Percentiles rank a stretch among this genome's conserved stretches.
phyloP scores from a whole-genome alignment of 2,888 invertebrate genomes.

The Eucera pruinosa region DNA sequence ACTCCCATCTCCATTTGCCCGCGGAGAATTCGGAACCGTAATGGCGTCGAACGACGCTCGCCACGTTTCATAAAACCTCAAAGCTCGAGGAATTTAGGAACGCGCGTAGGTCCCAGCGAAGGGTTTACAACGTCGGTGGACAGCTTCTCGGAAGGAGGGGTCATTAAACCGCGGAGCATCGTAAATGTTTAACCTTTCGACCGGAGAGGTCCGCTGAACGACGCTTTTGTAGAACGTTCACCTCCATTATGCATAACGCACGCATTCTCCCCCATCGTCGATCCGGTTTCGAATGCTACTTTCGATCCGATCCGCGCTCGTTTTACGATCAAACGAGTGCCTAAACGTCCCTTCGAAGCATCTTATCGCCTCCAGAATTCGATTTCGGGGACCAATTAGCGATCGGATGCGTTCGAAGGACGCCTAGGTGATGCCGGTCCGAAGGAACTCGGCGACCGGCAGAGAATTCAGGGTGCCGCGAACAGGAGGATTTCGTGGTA shows the following conservation, averaged over 20 bases:
- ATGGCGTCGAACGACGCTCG: no score
- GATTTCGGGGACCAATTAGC: slow-evolving; percentile 9
- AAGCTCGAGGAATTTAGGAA: no score
- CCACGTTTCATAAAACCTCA: no score
- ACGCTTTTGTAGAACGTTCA: slow-evolving; percentile 32
- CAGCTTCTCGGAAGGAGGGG: slow-evolving; percentile 57
- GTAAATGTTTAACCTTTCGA: slow-evolving; percentile 66
- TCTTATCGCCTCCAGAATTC: background rate
- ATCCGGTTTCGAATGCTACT: background rate
- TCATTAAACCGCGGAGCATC: slow-evolving; percentile 60
- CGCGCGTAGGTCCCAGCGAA: no score
- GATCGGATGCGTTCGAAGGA: background rate
- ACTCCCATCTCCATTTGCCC: no score
- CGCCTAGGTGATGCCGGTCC: background rate
- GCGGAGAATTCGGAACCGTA: no score
- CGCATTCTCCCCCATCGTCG: background rate
- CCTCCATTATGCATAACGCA: slow-evolving; percentile 31
- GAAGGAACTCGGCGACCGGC: slow-evolving; percentile 17
- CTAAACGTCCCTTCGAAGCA: background rate
- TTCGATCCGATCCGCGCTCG: background rate
- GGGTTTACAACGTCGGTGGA: background rate
- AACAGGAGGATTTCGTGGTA: slow-evolving; percentile 72
- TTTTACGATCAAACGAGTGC: background rate
- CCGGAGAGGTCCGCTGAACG: slow-evolving; percentile 33
- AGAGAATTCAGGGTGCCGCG: slow-evolving; percentile 56